A percentile compares a stretch with the other conserved stretches of the same genome.
Evolutionary conservation across 2,113 vertebrate species (phyloP).

Genomic region (Prochilodus magdalenae): DNA sequence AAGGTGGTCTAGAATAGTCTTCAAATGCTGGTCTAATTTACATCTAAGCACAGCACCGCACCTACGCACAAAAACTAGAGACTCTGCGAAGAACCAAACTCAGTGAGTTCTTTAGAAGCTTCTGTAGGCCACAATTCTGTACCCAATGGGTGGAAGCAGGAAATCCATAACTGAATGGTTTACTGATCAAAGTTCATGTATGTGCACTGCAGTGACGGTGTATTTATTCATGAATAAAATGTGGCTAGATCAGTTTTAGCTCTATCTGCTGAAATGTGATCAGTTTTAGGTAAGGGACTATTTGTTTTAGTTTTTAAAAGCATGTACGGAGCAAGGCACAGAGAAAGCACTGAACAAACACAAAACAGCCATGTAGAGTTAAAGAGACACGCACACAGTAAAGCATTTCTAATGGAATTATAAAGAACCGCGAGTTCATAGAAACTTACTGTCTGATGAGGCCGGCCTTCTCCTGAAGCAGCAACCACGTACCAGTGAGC

Average conservation of each 20-base stretch:
- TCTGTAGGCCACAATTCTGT: neutral
- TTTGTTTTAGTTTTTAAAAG: no score
- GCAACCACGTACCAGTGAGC: neutral
- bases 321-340: no score
- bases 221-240: neutral
- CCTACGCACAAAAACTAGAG: neutral
- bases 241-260: neutral
- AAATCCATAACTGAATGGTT: neutral
- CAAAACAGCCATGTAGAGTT: neutral
- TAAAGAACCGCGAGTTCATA: neutral
- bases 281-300: no score
- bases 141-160: neutral
- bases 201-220: neutral
- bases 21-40: neutral
- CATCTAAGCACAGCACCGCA: neutral
- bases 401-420: neutral
- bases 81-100: neutral
- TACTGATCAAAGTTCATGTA: neutral
- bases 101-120: neutral
- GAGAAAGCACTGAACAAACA: neutral
- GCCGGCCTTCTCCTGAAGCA: neutral
- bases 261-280: neutral
- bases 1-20: neutral
- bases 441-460: constrained; percentile 1
- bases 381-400: no score